Conservation (phyloP, 2,113 vertebrate species). For the Zeus faber region DNA sequence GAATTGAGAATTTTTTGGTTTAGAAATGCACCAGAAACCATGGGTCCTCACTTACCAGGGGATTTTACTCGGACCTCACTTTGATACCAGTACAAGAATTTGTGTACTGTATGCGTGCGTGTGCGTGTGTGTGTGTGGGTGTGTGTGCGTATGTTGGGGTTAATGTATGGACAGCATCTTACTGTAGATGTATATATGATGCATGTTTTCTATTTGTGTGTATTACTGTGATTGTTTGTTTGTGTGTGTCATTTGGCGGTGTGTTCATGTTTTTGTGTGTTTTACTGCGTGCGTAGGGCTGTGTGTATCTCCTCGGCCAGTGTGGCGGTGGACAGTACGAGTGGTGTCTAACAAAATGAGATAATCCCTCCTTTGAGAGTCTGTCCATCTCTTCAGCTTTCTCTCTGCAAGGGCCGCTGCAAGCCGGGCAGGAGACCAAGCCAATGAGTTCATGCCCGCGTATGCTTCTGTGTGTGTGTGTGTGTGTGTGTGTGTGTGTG, state of each 20-base stretch:
- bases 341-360: conserved; percentile 16
- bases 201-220: too few relatives aligned
- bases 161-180: too few relatives aligned
- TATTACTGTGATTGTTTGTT: too few relatives aligned
- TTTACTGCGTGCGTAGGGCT: conserved; percentile 2
- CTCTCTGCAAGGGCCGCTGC: conserved; percentile 6
- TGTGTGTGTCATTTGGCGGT: too few relatives aligned
- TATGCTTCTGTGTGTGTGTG: background rate
- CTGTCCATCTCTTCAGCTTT: conserved; percentile 11
- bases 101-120: background rate
- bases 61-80: too few relatives aligned
- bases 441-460: background rate
- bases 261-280: too few relatives aligned
- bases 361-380: conserved; percentile 29
- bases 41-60: too few relatives aligned
- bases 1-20: too few relatives aligned
- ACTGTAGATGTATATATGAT: too few relatives aligned
- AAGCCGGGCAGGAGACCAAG: conserved; percentile 11
- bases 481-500: conserved; percentile 14
- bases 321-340: conserved; percentile 17
- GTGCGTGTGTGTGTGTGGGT: conserved; percentile 1
- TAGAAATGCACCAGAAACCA: too few relatives aligned
- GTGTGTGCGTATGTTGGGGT: too few relatives aligned
- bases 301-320: background rate
- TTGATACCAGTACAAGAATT: too few relatives aligned